phyloP scores from a whole-genome alignment of 1,140 invertebrate genomes.

The Holcopasites calliopsidis region DNA sequence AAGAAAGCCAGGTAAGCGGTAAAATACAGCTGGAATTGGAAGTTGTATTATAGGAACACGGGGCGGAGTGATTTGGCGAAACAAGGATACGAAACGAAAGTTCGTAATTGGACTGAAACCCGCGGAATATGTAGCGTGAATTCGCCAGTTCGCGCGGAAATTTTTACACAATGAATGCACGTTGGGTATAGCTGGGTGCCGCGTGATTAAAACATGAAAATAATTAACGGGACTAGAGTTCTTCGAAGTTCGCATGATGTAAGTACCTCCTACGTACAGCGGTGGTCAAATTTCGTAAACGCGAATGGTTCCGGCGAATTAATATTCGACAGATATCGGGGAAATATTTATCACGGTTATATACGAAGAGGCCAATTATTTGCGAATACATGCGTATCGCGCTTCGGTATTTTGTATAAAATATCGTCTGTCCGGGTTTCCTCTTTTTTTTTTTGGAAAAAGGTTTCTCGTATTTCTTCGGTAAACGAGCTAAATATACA shows the following conservation, averaged over 20 bases:
- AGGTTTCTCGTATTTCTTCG: background rate
- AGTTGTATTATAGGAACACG: conserved; percentile 39
- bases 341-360: background rate
- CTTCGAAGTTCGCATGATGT: background rate
- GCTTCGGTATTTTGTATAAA: too few species aligned
- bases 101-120: conserved; percentile 63
- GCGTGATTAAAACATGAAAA: conserved; percentile 26
- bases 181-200: background rate
- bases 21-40: conserved; percentile 54
- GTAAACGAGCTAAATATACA: background rate
- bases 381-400: too few species aligned
- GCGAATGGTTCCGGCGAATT: background rate
- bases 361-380: too few species aligned
- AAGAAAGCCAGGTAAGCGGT: conserved; percentile 16
- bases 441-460: background rate
- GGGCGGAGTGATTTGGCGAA: conserved; percentile 10
- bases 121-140: conserved; percentile 39
- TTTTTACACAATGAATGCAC: conserved; percentile 31
- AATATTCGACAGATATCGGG: background rate
- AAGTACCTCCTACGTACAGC: too few species aligned
- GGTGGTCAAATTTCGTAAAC: background rate
- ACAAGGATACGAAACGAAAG: conserved; percentile 52
- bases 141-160: conserved; percentile 34
- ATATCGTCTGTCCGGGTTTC: too few species aligned
- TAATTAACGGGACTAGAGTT: background rate